Conservation (phyloP, 1,140 invertebrate species). For the Rhopalosiphum maidis region DNA sequence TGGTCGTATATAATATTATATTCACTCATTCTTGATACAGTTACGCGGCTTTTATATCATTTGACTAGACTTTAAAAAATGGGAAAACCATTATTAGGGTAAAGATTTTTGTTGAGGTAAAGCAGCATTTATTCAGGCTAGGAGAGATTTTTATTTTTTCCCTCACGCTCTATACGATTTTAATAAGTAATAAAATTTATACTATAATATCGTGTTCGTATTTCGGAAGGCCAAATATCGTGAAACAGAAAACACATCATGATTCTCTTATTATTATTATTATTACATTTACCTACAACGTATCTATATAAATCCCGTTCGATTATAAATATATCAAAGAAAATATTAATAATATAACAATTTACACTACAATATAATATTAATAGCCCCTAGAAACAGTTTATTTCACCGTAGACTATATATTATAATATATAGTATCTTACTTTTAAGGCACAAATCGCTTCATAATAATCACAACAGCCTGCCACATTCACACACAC, state of each 20-base stretch:
- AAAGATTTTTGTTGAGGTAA: neutral
- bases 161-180: neutral
- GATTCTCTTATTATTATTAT: neutral
- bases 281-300: neutral
- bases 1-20: conserved; percentile 20
- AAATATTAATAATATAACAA: conserved; percentile 34
- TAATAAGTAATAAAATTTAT: neutral
- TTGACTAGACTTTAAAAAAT: neutral
- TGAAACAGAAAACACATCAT: neutral
- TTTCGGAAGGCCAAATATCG: neutral
- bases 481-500: neutral
- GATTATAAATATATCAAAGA: conserved; percentile 26
- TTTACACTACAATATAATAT: neutral
- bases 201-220: neutral
- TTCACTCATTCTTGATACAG: neutral
- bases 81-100: neutral
- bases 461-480: conserved; percentile 9
- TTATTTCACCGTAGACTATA: neutral
- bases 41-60: neutral
- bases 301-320: neutral
- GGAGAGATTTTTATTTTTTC: neutral
- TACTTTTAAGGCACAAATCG: conserved; percentile 55
- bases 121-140: neutral
- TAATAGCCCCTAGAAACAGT: neutral
- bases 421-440: neutral